A percentile compares a stretch with the other conserved stretches of the same genome.
These are phyloP conservation scores for Urophycis tenuis DNA, from an alignment of 2,797 vertebrate species.

Conservation along the genomic window DNA sequence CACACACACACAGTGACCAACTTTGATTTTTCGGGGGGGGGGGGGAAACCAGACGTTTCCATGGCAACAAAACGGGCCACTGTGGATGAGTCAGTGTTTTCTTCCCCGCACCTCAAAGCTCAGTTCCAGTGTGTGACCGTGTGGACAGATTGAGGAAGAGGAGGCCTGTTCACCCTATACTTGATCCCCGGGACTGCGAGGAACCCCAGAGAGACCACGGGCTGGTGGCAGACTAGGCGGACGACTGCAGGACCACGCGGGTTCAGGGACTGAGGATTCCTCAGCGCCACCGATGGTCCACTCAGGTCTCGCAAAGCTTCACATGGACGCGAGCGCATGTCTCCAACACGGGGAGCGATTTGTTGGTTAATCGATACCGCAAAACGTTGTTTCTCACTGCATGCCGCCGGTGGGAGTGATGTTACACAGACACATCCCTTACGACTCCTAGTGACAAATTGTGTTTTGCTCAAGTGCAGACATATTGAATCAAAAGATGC, in stretches of 20 bases:
- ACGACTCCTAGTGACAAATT: not conserved
- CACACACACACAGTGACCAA: constrained; percentile 19
- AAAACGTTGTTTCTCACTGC: not conserved
- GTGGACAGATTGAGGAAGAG: not conserved
- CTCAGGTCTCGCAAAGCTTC: not conserved
- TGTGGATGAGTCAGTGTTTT: constrained; percentile 56
- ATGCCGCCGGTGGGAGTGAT: not conserved
- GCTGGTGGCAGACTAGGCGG: not conserved
- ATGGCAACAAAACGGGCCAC: constrained; percentile 45
- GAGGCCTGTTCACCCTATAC: not conserved
- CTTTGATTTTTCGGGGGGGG: constrained; percentile 32
- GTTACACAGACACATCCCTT: not conserved
- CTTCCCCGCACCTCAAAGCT: constrained; percentile 19
- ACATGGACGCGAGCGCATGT: not conserved
- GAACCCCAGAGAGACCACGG: too few species aligned
- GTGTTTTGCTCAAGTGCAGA: too few species aligned
- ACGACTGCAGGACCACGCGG: not conserved
- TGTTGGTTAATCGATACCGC: not conserved
- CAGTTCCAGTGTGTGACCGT: not conserved
- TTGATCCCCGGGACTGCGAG: not conserved
- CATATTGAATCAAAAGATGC: not conserved
- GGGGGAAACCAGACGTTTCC: constrained; percentile 53
- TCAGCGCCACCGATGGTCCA: not conserved
- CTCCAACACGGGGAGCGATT: too few species aligned
- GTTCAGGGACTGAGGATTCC: not conserved